Percentiles rank a stretch among this genome's conserved stretches.
phyloP scores from a whole-genome alignment of 1,140 invertebrate genomes.

The Caenorhabditis brenneri region DNA sequence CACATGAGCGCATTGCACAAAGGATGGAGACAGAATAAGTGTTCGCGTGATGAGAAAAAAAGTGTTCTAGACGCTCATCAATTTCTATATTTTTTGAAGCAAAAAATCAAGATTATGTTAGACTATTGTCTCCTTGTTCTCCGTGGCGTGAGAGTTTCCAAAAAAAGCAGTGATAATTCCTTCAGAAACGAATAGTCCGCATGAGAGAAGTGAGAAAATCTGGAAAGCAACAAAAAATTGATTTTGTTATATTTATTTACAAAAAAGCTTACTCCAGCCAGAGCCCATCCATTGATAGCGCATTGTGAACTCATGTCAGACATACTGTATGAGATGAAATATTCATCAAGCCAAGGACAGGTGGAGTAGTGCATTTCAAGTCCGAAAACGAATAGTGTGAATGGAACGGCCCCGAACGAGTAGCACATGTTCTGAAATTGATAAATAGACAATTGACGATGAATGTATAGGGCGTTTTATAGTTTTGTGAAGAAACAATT shows the following conservation, averaged over 20 bases:
- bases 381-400: conserved; percentile 67
- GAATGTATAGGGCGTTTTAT: too few species aligned
- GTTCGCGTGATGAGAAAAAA: background rate
- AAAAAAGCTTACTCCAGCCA: conserved; percentile 61
- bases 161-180: conserved; percentile 69
- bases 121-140: conserved; percentile 38
- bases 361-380: conserved; percentile 69
- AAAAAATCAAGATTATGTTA: background rate
- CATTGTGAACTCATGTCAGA: conserved; percentile 69
- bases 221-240: conserved; percentile 46
- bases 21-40: background rate
- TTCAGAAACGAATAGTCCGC: conserved; percentile 67
- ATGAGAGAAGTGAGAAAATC: conserved; percentile 69
- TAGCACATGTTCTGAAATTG: conserved; percentile 68
- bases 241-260: background rate
- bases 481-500: too few species aligned
- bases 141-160: conserved; percentile 31
- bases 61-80: background rate
- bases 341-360: conserved; percentile 69
- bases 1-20: background rate
- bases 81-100: background rate
- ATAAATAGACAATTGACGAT: too few species aligned
- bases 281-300: conserved; percentile 69
- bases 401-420: conserved; percentile 67
- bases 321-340: conserved; percentile 62